Percentiles rank a stretch among this genome's conserved stretches.
Evolutionary conservation across 2,888 invertebrate genomes (phyloP).

Genomic region (Conops quadrifasciatus): DNA sequence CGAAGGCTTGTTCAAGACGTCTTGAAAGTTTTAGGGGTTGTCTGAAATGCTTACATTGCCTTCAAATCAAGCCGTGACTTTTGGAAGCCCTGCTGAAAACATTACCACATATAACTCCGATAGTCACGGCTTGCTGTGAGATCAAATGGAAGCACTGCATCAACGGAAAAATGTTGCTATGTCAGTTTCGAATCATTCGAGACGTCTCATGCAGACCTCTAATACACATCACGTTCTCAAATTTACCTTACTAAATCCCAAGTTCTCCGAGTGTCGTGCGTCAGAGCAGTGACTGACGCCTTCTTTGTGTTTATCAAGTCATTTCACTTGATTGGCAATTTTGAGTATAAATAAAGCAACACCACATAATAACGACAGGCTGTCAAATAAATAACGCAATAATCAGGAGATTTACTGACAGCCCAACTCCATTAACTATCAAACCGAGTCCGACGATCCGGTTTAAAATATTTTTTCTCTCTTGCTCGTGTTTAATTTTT

Average conservation of each 20-base stretch:
- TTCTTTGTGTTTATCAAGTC: slow-evolving; percentile 45
- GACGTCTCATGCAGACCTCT: no score
- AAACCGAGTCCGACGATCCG: slow-evolving; percentile 13
- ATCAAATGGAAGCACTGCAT: no score
- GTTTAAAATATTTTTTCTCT: slow-evolving; percentile 16
- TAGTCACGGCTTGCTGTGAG: no score
- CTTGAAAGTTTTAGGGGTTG: no score
- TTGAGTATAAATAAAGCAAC: slow-evolving; percentile 1
- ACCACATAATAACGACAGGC: slow-evolving; percentile 29
- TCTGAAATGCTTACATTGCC: no score
- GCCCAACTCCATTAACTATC: slow-evolving; percentile 38
- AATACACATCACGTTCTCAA: no score
- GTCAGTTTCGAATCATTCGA: no score
- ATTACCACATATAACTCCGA: no score
- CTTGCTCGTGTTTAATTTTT: slow-evolving; percentile 22
- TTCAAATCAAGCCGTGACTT: no score
- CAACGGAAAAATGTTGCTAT: no score
- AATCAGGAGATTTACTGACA: slow-evolving; percentile 52
- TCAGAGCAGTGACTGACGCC: slow-evolving; percentile 11
- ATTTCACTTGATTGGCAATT: slow-evolving; percentile 25
- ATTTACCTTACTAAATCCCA: neutral
- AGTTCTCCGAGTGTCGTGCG: slow-evolving; percentile 8
- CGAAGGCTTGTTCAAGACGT: no score
- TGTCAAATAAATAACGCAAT: slow-evolving; percentile 52
- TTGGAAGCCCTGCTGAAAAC: no score